Conservation (phyloP, 2,797 vertebrate genomes). For the Malacoctenus gilli region DNA sequence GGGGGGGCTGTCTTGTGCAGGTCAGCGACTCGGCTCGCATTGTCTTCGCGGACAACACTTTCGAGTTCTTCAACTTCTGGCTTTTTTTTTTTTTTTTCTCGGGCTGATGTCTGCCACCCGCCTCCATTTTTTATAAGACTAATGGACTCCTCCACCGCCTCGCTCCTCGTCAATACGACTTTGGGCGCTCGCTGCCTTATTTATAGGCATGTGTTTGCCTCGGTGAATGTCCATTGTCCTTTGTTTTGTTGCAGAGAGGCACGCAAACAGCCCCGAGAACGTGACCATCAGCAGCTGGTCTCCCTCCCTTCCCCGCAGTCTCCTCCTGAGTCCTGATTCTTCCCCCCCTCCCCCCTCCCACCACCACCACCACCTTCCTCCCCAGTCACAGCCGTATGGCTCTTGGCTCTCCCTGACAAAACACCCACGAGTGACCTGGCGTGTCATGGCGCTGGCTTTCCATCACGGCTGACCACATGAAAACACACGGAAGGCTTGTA, state of each 20-base stretch:
- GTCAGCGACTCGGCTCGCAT: conserved; percentile 69
- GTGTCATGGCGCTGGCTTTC: conserved; percentile 56
- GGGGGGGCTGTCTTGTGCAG: conserved; percentile 45
- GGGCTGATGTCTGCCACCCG: conserved; percentile 55
- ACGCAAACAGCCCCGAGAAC: conserved; percentile 52
- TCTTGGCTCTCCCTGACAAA: conserved; percentile 49
- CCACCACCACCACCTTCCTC: conserved; percentile 66
- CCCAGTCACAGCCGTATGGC: conserved; percentile 20
- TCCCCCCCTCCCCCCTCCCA: conserved; percentile 26
- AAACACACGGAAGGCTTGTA: conserved; percentile 61
- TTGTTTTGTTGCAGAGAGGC: conserved; percentile 43
- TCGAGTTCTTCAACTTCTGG: conserved; percentile 55
- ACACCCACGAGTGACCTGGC: conserved; percentile 67
- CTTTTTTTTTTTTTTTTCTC: conserved; percentile 70
- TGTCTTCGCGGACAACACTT: conserved; percentile 52
- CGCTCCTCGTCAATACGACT: conserved; percentile 63
- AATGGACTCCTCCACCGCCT: conserved; percentile 74
- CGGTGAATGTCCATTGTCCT: conserved; percentile 72
- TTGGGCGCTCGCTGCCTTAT: conserved; percentile 70
- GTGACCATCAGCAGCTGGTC: conserved; percentile 20
- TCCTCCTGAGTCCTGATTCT: no score
- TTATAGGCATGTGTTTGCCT: conserved; percentile 70
- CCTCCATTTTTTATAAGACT: conserved; percentile 82
- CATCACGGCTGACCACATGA: conserved; percentile 57
- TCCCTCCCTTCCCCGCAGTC: conserved; percentile 1